Conservation (phyloP, 2,888 invertebrate genomes). For the Leistus spinibarbis region DNA sequence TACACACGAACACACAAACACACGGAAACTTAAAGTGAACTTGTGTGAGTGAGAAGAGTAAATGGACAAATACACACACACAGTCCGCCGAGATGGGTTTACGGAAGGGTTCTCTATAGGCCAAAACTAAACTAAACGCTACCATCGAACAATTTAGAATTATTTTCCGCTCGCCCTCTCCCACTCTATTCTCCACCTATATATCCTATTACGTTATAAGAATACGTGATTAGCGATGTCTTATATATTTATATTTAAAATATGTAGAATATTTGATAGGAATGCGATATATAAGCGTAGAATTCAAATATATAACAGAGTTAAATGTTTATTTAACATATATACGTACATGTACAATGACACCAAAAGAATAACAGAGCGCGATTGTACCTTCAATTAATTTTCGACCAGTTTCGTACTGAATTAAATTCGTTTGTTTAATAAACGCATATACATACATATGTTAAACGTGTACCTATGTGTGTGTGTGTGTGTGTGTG, state of each 20-base stretch:
- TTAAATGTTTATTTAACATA: not conserved
- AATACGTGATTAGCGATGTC: too few relatives aligned
- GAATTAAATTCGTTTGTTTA: slow-evolving; percentile 36
- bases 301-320: too few relatives aligned
- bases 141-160: not conserved
- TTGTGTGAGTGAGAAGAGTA: too few relatives aligned
- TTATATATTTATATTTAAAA: too few relatives aligned
- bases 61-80: not conserved
- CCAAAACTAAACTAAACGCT: not conserved
- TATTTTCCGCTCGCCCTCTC: not conserved
- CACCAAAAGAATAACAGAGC: not conserved
- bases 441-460: slow-evolving; percentile 26
- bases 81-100: not conserved
- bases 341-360: not conserved
- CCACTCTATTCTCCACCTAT: too few relatives aligned
- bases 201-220: too few relatives aligned
- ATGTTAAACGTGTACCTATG: slow-evolving; percentile 39
- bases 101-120: not conserved
- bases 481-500: not conserved
- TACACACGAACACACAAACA: slow-evolving; percentile 25
- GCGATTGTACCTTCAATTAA: not conserved
- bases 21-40: slow-evolving; percentile 9
- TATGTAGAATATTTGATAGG: too few relatives aligned
- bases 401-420: not conserved
- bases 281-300: too few relatives aligned